Evolutionary conservation across 2,888 invertebrate species (phyloP).

Genomic region (Eristalis arbustorum): DNA sequence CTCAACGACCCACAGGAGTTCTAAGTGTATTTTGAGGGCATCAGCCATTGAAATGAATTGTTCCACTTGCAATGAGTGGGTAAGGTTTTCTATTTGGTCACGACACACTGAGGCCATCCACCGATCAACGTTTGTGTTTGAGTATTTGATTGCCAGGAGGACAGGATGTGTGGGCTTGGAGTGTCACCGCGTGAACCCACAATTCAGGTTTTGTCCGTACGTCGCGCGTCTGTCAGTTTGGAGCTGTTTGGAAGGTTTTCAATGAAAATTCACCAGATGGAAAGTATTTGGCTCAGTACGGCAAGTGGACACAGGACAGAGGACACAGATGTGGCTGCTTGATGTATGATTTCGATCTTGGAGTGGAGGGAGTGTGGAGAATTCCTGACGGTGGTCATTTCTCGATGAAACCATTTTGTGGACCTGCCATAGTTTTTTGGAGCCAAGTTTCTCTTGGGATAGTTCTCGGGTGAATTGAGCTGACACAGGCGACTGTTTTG

Average conservation of each 20-base stretch:
- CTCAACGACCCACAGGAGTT: conserved; percentile 11
- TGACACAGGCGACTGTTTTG: neutral
- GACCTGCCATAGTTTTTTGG: neutral
- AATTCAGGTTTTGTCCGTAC: neutral
- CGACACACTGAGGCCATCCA: neutral
- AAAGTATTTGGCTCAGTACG: neutral
- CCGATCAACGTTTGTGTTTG: neutral
- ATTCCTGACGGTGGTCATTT: neutral
- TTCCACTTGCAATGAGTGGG: neutral
- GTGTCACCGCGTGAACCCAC: neutral
- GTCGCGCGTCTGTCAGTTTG: neutral
- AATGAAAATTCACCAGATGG: neutral
- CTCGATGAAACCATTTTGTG: neutral
- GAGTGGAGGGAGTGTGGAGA: neutral
- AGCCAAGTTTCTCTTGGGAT: neutral
- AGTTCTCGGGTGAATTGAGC: neutral
- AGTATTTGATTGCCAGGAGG: conserved; percentile 17
- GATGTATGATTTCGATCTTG: neutral
- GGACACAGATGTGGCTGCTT: neutral
- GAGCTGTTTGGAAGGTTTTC: neutral
- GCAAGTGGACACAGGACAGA: neutral
- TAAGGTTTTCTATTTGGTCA: neutral
- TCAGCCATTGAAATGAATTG: conserved; percentile 29
- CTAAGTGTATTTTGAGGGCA: neutral
- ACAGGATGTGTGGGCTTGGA: neutral